A percentile compares a stretch with the other conserved stretches of the same genome.
phyloP scores from a whole-genome alignment of 1,140 invertebrate genomes.

The Oreohelix idahoensis region DNA sequence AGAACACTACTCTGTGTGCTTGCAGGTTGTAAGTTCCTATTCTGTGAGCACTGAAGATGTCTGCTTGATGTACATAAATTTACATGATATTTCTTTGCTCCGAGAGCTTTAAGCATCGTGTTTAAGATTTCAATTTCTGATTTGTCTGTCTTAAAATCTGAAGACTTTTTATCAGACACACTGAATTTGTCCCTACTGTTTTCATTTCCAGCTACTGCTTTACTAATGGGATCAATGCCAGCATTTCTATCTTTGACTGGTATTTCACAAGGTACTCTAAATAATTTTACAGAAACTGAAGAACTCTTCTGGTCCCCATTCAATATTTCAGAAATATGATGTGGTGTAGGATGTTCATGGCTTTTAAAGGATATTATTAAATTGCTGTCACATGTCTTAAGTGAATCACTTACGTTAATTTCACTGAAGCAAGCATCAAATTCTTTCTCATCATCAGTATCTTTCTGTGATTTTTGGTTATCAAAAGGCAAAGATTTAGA shows the following conservation, averaged over 20 bases:
- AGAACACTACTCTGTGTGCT: not conserved
- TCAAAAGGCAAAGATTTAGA: not conserved
- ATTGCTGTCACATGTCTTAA: not conserved
- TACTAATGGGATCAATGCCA: not conserved
- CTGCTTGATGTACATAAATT: not conserved
- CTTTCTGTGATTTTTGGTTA: not conserved
- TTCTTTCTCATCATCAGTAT: not conserved
- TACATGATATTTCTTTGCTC: not conserved
- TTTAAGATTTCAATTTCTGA: constrained; percentile 4
- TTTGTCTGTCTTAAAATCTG: not conserved
- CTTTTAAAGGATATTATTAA: not conserved
- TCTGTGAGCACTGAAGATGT: not conserved
- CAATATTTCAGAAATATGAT: not conserved
- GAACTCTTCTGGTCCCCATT: not conserved
- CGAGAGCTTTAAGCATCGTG: not conserved
- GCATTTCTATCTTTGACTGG: not conserved
- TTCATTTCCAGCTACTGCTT: not conserved
- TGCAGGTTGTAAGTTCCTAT: not conserved
- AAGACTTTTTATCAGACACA: not conserved
- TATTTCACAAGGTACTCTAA: not conserved
- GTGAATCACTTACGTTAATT: not conserved
- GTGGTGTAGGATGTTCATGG: not conserved
- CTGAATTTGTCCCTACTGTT: not conserved
- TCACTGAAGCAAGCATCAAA: not conserved
- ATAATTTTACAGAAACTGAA: not conserved